Conservation (phyloP, 2,797 vertebrate species). For the Coluber constrictor region DNA sequence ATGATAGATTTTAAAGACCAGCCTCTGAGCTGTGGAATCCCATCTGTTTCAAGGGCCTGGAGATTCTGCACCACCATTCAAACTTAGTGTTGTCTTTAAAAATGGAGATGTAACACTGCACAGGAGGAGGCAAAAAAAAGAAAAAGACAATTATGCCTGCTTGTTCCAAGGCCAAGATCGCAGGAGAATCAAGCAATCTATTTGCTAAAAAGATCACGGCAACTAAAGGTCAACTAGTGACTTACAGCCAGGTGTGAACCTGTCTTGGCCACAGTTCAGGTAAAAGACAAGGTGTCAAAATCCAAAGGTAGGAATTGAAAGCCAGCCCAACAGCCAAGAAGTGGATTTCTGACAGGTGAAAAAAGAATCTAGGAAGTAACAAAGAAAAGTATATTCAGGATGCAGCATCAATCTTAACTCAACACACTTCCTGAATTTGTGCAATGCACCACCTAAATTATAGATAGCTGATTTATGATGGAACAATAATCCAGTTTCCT, state of each 20-base stretch:
- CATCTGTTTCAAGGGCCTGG: conserved; percentile 60
- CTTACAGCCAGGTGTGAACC: not conserved
- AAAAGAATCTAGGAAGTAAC: not conserved
- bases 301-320: not conserved
- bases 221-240: not conserved
- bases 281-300: not conserved
- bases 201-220: not conserved
- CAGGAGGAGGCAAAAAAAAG: too few species aligned
- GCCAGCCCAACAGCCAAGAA: not conserved
- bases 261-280: not conserved
- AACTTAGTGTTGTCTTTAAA: not conserved
- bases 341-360: not conserved
- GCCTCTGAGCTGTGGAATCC: conserved; percentile 60
- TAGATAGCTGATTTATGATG: not conserved
- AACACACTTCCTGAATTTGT: not conserved
- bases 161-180: not conserved
- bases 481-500: not conserved
- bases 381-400: not conserved
- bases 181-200: not conserved
- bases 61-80: conserved; percentile 21
- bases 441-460: not conserved
- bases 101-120: not conserved
- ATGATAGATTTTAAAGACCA: conserved; percentile 65
- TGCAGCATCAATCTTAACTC: not conserved
- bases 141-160: not conserved